These are phyloP conservation scores for Pristionchus fissidentatus DNA, from an alignment of 2,888 invertebrate genomes.

Conservation along the genomic window DNA sequence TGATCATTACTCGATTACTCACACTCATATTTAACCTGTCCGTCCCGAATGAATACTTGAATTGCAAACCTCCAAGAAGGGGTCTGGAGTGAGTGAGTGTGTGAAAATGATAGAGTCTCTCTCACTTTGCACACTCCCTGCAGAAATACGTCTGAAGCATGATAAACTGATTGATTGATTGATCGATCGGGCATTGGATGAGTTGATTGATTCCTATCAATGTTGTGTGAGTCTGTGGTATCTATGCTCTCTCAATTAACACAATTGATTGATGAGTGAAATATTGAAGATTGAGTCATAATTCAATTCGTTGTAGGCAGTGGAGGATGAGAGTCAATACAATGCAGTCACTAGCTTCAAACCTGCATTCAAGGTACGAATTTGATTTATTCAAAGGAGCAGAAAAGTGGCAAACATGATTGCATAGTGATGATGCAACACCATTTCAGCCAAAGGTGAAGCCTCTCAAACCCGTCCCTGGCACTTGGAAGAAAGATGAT, in stretches of 20 bases:
- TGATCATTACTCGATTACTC: too few species aligned
- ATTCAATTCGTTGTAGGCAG: not conserved
- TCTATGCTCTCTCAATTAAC: not conserved
- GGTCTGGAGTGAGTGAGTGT: not conserved
- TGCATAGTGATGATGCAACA: too few species aligned
- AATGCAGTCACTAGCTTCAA: constrained; percentile 44
- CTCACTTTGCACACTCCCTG: too few species aligned
- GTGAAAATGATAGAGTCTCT: not conserved
- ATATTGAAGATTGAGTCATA: not conserved
- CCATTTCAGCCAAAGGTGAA: constrained; percentile 31
- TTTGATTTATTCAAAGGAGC: not conserved
- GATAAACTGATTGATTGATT: too few species aligned
- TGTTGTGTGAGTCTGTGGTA: not conserved
- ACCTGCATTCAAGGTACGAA: constrained; percentile 9
- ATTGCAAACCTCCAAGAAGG: too few species aligned
- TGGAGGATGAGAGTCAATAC: constrained; percentile 44
- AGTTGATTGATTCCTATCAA: not conserved
- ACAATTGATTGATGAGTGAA: not conserved
- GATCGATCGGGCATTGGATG: too few species aligned
- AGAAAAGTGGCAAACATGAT: not conserved
- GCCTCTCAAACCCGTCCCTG: constrained; percentile 62
- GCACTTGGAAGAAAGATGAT: constrained; percentile 62
- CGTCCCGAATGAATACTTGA: too few species aligned
- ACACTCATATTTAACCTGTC: too few species aligned
- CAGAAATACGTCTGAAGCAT: too few species aligned